These are phyloP conservation scores for Gisinianus flammeolus DNA, from an alignment of 2,888 invertebrate species.

Conservation along the genomic window DNA sequence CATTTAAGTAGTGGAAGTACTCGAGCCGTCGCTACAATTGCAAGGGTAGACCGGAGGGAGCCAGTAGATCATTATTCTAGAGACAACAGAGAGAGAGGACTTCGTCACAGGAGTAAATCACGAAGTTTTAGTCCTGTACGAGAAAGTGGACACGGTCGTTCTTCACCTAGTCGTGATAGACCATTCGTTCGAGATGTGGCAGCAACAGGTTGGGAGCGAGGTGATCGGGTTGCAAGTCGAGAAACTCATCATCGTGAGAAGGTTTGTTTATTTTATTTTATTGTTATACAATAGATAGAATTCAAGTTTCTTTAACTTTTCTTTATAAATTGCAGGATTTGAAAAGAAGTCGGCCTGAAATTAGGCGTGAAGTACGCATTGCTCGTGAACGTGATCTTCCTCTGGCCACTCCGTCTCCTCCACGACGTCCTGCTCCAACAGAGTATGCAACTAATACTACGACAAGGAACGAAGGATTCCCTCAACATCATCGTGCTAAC, in stretches of 20 bases:
- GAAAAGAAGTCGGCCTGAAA: constrained; percentile 4
- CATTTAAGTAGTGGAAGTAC: not conserved
- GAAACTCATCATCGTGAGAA: constrained; percentile 26
- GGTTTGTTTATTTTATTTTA: not conserved
- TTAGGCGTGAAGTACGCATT: constrained; percentile 24
- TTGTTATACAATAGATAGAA: too few relatives aligned
- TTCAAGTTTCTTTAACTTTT: too few relatives aligned
- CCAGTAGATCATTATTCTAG: not conserved
- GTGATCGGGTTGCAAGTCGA: not conserved
- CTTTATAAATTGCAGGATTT: constrained; percentile 23
- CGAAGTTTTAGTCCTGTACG: constrained; percentile 28
- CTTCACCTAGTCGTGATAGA: not conserved
- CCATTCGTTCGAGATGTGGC: not conserved
- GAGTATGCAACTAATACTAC: constrained; percentile 20
- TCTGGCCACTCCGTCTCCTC: not conserved
- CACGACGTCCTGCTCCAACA: not conserved
- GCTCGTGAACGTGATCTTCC: constrained; percentile 33
- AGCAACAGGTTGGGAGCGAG: constrained; percentile 1
- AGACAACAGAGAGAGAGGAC: constrained; percentile 20
- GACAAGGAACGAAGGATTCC: constrained; percentile 1
- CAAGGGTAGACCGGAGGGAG: not conserved
- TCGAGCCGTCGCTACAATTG: not conserved
- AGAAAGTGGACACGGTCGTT: constrained; percentile 5
- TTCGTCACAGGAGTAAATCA: constrained; percentile 17
- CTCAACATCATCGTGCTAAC: constrained; percentile 16